Percentiles rank a stretch among this genome's conserved stretches.
These are phyloP conservation scores for Melanogrammus aeglefinus DNA, from an alignment of 2,797 vertebrate genomes.

Conservation along the genomic window DNA sequence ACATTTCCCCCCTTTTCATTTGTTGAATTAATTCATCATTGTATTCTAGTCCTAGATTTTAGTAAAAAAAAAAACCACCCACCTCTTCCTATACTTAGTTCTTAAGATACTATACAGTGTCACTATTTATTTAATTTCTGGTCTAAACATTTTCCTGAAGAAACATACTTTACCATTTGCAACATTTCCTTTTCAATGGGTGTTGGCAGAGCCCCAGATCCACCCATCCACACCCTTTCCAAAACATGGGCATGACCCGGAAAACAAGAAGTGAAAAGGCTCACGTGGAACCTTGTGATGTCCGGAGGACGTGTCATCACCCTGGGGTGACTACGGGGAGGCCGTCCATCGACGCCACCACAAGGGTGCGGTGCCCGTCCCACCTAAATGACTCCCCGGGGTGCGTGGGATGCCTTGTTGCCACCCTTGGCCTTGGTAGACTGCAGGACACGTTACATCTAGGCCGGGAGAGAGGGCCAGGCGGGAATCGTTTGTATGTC, in stretches of 20 bases:
- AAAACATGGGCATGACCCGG: background rate
- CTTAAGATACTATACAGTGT: no score
- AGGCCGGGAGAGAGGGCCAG: background rate
- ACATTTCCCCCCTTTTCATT: no score
- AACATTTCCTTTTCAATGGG: background rate
- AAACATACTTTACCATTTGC: no score
- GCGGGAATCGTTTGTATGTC: no score
- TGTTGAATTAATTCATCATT: no score
- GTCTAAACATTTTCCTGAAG: no score
- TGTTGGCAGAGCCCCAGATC: background rate
- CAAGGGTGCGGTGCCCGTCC: slow-evolving; percentile 28
- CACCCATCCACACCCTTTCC: background rate
- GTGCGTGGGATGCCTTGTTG: slow-evolving; percentile 52
- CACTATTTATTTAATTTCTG: no score
- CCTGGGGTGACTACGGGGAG: no score
- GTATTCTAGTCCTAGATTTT: no score
- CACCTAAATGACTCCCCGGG: slow-evolving; percentile 53
- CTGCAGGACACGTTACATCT: background rate
- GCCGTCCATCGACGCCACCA: no score
- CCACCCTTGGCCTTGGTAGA: slow-evolving; percentile 14
- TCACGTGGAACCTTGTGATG: background rate
- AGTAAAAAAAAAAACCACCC: no score
- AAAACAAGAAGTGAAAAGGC: background rate
- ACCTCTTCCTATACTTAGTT: no score
- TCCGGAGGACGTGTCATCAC: background rate